These are phyloP conservation scores for Atlantisia rogersi DNA, from an alignment of 2,113 vertebrate genomes.

Conservation along the genomic window DNA sequence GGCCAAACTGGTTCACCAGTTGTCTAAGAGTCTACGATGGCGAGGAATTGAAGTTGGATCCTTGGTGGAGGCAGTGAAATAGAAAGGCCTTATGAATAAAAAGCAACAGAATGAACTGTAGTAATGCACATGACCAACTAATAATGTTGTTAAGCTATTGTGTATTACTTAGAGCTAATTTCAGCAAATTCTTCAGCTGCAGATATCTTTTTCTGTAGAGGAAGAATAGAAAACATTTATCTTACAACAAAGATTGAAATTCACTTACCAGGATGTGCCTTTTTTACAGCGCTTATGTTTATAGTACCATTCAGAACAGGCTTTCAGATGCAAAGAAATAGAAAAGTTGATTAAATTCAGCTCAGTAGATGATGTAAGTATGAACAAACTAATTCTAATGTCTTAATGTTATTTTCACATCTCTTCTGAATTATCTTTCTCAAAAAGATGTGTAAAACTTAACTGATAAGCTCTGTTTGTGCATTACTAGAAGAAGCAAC, in stretches of 20 bases:
- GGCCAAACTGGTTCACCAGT: background rate
- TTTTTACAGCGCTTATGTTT: background rate
- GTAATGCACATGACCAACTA: background rate
- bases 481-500: background rate
- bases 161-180: background rate
- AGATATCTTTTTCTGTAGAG: background rate
- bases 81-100: background rate
- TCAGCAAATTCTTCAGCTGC: background rate
- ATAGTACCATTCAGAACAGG: background rate
- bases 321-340: background rate
- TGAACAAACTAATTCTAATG: background rate
- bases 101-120: background rate
- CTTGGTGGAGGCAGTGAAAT: rapidly evolving
- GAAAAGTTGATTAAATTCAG: background rate
- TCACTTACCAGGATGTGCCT: background rate
- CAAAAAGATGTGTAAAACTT: background rate
- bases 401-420: background rate
- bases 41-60: background rate
- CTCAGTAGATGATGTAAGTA: background rate
- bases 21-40: background rate
- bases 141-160: background rate
- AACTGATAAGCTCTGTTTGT: slow-evolving; percentile 2
- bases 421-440: background rate
- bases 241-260: background rate
- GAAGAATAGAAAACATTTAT: background rate